These are phyloP conservation scores for Acanthosoma haemorrhoidale DNA, from an alignment of 2,888 invertebrate genomes.

Conservation along the genomic window DNA sequence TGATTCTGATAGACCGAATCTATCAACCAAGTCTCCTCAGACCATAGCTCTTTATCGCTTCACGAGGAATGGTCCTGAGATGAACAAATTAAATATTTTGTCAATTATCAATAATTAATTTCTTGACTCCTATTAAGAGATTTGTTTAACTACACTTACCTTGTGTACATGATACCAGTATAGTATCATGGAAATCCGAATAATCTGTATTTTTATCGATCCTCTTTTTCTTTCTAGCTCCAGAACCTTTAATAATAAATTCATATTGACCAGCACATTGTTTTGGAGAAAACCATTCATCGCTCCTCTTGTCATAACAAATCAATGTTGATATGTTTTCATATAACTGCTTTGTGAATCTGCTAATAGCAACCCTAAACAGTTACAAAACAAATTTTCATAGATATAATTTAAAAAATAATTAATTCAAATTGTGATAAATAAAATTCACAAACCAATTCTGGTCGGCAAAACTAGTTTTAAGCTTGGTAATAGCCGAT, in stretches of 20 bases:
- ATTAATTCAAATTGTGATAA: neutral
- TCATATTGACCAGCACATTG: constrained; percentile 87
- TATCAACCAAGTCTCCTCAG: no score
- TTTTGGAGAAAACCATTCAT: constrained; percentile 86
- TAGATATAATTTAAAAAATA: neutral
- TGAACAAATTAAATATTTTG: no score
- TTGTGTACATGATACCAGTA: constrained; percentile 16
- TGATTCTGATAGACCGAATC: no score
- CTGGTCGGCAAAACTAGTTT: constrained; percentile 60
- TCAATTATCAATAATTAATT: no score
- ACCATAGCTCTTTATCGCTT: no score
- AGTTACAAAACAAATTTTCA: neutral
- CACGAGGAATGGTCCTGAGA: no score
- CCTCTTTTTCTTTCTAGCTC: constrained; percentile 70
- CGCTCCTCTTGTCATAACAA: constrained; percentile 62
- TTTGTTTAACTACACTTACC: no score
- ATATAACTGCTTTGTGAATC: constrained; percentile 55
- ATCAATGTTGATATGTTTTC: constrained; percentile 53
- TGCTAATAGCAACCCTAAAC: constrained; percentile 73
- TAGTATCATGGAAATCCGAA: constrained; percentile 13
- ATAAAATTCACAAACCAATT: constrained; percentile 54
- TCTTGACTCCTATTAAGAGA: no score
- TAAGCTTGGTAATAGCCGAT: constrained; percentile 71
- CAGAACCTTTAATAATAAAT: constrained; percentile 70
- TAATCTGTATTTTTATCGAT: constrained; percentile 35